phyloP scores from a whole-genome alignment of 2,797 vertebrate species.

The Luscinia megarhynchos region DNA sequence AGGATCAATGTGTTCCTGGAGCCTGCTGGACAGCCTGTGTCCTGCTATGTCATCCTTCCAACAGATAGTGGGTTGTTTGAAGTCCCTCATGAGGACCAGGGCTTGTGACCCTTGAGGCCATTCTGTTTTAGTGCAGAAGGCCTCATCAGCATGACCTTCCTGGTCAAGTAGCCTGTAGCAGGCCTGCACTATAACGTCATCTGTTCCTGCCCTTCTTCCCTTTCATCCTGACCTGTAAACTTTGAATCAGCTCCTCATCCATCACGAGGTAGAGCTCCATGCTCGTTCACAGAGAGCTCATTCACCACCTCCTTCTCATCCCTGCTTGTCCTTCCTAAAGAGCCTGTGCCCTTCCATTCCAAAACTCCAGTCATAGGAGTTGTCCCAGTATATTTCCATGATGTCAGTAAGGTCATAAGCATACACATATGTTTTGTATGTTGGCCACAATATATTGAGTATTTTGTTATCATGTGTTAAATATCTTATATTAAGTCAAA shows the following conservation, averaged over 20 bases:
- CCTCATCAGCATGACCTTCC: neutral
- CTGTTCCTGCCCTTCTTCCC: neutral
- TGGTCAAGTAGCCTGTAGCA: neutral
- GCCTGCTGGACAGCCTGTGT: neutral
- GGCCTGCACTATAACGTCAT: neutral
- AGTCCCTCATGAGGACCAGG: neutral
- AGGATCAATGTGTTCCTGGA: neutral
- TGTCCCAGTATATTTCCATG: neutral
- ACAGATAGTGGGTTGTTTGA: neutral
- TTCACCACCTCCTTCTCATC: neutral
- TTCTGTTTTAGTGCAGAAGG: neutral
- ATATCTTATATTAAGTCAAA: neutral
- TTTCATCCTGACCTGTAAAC: neutral
- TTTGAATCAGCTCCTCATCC: neutral
- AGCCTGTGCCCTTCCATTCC: neutral
- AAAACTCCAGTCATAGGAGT: neutral
- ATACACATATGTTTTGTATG: neutral
- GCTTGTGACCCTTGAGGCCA: neutral
- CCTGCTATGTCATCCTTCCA: neutral
- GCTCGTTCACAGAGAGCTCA: neutral
- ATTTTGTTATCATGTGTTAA: neutral
- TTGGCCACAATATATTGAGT: neutral
- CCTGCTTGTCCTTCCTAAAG: neutral
- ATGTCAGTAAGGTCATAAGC: neutral
- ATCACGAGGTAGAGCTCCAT: neutral